A percentile compares a stretch with the other conserved stretches of the same genome.
These are phyloP conservation scores for Cydia amplana DNA, from an alignment of 1,140 invertebrate genomes.

Conservation along the genomic window DNA sequence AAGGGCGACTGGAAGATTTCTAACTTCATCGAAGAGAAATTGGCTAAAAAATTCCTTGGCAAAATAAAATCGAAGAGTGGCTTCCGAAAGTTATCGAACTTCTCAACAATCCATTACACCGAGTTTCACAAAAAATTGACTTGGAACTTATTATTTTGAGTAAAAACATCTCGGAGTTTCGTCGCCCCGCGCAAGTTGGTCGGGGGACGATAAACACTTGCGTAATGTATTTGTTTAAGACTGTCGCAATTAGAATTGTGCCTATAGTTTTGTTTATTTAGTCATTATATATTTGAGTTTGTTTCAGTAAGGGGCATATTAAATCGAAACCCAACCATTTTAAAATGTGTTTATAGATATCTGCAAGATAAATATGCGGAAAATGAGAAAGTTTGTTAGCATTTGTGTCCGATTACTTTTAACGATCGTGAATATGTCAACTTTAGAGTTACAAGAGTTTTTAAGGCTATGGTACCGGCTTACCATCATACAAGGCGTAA, in stretches of 20 bases:
- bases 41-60: constrained; percentile 76
- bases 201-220: constrained; percentile 24
- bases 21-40: constrained; percentile 72
- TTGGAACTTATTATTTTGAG: constrained; percentile 78
- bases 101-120: constrained; percentile 78
- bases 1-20: constrained; percentile 74
- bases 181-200: constrained; percentile 58
- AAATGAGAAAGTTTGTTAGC: background rate
- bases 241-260: background rate
- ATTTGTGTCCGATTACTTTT: no score
- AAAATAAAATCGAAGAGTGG: constrained; percentile 77
- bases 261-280: background rate
- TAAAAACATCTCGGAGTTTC: constrained; percentile 75
- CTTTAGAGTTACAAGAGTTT: no score
- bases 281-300: background rate
- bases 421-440: no score
- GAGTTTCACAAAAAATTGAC: constrained; percentile 77
- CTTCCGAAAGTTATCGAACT: constrained; percentile 79
- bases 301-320: background rate
- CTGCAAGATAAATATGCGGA: background rate
- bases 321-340: background rate
- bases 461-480: background rate
- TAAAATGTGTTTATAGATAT: no score
- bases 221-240: constrained; percentile 13
- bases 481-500: background rate